These are phyloP conservation scores for Orthosia incerta DNA, from an alignment of 2,888 invertebrate species.

Conservation along the genomic window DNA sequence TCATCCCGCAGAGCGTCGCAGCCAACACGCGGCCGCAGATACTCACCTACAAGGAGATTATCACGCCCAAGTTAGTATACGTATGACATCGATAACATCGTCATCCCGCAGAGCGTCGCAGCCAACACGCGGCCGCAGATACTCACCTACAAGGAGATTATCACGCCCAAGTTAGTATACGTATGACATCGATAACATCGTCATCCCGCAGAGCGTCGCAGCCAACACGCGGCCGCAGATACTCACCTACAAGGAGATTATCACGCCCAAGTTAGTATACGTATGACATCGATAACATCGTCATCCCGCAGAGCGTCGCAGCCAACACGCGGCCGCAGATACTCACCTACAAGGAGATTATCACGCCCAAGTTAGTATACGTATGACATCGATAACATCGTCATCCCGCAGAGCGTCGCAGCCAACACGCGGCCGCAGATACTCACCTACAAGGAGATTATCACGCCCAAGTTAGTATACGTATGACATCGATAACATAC, in stretches of 20 bases:
- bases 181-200: constrained; percentile 99
- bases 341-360: constrained; percentile 98
- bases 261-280: no score
- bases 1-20: constrained; percentile 98
- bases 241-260: constrained; percentile 98
- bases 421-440: constrained; percentile 96
- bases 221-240: constrained; percentile 96
- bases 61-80: constrained; percentile 92
- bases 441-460: constrained; percentile 98
- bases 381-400: constrained; percentile 99
- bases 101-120: constrained; percentile 98
- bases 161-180: constrained; percentile 92
- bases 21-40: constrained; percentile 96
- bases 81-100: constrained; percentile 99
- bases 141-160: constrained; percentile 98
- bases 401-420: constrained; percentile 98
- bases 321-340: constrained; percentile 96
- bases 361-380: no score
- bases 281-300: constrained; percentile 99
- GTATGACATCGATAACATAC: constrained; percentile 99
- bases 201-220: constrained; percentile 98
- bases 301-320: constrained; percentile 98
- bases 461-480: no score
- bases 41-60: constrained; percentile 98
- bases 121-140: constrained; percentile 96